phyloP scores from a whole-genome alignment of 2,888 invertebrate species.

The Caenorhabditis becei region DNA sequence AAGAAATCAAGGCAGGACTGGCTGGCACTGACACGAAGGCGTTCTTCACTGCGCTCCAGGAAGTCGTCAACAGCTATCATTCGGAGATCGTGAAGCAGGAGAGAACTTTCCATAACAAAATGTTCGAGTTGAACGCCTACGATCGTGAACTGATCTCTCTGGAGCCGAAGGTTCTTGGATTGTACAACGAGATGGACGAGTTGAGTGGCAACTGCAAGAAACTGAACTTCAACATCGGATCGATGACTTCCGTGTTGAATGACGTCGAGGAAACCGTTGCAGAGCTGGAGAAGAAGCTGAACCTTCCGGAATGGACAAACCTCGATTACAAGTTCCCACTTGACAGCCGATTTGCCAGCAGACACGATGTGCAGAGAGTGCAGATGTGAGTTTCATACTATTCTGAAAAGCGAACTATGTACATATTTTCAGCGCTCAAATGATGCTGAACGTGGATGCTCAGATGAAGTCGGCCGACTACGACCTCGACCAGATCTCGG shows the following conservation, averaged over 20 bases:
- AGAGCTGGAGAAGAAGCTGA: constrained; percentile 60
- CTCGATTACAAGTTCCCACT: constrained; percentile 63
- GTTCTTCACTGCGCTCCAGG: constrained; percentile 56
- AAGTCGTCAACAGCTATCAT: constrained; percentile 59
- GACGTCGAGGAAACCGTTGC: constrained; percentile 56
- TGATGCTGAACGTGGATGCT: constrained; percentile 63
- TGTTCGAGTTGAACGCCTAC: constrained; percentile 52
- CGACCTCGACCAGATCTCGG: constrained; percentile 57
- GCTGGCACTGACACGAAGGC: constrained; percentile 53
- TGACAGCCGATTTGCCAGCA: constrained; percentile 54
- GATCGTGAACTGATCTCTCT: constrained; percentile 55
- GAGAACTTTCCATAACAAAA: constrained; percentile 52
- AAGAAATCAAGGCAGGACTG: constrained; percentile 60
- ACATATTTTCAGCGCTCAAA: constrained; percentile 63
- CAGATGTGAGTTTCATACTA: constrained; percentile 47
- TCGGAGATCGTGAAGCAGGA: constrained; percentile 57
- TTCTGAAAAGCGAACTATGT: no score
- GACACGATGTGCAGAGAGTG: constrained; percentile 63
- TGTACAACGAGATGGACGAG: constrained; percentile 58
- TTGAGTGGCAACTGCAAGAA: constrained; percentile 53
- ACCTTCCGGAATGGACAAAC: constrained; percentile 62
- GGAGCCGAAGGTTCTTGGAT: constrained; percentile 61
- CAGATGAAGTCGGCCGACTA: constrained; percentile 63
- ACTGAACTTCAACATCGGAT: constrained; percentile 55
- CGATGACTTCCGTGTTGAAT: constrained; percentile 60